Evolutionary conservation across 2,113 vertebrate species (phyloP).

Genomic region (Odontesthes bonariensis): DNA sequence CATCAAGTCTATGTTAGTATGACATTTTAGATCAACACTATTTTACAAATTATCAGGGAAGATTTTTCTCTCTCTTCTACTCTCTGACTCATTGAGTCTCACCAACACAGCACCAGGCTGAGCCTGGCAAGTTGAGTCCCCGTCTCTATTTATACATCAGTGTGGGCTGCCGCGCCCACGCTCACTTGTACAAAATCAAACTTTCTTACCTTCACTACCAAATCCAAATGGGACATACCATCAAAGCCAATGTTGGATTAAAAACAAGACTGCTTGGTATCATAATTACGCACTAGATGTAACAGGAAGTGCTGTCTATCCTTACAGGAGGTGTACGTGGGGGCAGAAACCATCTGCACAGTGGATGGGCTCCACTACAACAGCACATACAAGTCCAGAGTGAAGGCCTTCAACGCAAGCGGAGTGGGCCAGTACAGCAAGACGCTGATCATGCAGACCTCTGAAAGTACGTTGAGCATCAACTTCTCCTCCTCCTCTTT

Average conservation of each 20-base stretch:
- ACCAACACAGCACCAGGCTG: constrained; percentile 45
- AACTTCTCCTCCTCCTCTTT: constrained; percentile 1
- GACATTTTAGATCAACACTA: background rate
- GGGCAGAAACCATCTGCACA: constrained; percentile 97
- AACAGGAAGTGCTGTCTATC: constrained; percentile 41
- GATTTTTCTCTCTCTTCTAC: constrained; percentile 33
- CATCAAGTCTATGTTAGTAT: background rate
- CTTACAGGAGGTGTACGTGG: constrained; percentile 95
- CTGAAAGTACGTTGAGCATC: constrained; percentile 89
- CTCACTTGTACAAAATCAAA: constrained; percentile 48
- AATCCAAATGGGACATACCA: constrained; percentile 27
- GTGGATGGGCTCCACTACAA: constrained; percentile 99
- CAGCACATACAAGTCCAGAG: constrained; percentile 94
- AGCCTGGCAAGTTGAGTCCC: constrained; percentile 44
- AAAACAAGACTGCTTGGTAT: constrained; percentile 15
- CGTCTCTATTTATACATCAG: constrained; percentile 70
- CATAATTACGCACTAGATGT: constrained; percentile 7
- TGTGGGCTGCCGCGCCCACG: constrained; percentile 64
- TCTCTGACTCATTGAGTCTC: constrained; percentile 56
- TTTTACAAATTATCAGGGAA: constrained; percentile 12
- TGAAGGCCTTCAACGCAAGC: constrained; percentile 96
- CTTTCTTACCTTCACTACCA: constrained; percentile 12
- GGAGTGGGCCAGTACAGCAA: constrained; percentile 99
- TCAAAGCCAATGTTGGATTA: background rate
- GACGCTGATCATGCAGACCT: constrained; percentile 96